Conservation (phyloP, 2,113 vertebrate species). For the Paracanthobrama guichenoti region DNA sequence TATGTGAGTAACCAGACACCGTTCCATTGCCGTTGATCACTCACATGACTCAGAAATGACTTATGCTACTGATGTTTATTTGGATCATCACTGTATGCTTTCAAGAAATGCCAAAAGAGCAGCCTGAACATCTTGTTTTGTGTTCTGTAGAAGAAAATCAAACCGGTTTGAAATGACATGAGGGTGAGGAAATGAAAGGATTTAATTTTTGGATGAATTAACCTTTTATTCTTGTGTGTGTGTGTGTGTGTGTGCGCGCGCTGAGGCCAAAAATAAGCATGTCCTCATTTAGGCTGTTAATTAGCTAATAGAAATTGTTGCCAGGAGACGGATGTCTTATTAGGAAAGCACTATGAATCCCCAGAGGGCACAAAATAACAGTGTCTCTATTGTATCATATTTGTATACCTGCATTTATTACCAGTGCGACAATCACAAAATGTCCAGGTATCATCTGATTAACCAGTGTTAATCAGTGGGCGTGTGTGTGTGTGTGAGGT, state of each 20-base stretch:
- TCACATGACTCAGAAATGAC: not conserved
- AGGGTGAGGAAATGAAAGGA: conserved; percentile 4
- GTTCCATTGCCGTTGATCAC: not conserved
- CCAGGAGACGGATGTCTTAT: conserved; percentile 54
- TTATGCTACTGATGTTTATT: not conserved
- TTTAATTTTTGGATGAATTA: not conserved
- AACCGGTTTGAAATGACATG: not conserved
- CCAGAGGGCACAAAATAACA: conserved; percentile 52
- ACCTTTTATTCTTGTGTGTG: conserved; percentile 23
- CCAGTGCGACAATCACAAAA: not conserved
- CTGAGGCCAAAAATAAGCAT: conserved; percentile 52
- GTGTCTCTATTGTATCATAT: conserved; percentile 55
- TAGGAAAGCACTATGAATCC: conserved; percentile 47
- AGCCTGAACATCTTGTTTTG: not conserved
- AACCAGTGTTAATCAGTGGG: not conserved
- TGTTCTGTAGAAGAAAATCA: not conserved
- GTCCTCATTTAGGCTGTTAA: conserved; percentile 59
- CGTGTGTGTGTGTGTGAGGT: conserved; percentile 37
- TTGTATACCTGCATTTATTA: conserved; percentile 63
- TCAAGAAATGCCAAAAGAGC: not conserved
- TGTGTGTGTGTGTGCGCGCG: conserved; percentile 21
- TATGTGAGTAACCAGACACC: not conserved
- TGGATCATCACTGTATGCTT: not conserved
- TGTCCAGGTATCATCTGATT: not conserved
- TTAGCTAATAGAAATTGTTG: conserved; percentile 62